These are phyloP conservation scores for Perca flavescens DNA, from an alignment of 2,113 vertebrate species.

Conservation along the genomic window DNA sequence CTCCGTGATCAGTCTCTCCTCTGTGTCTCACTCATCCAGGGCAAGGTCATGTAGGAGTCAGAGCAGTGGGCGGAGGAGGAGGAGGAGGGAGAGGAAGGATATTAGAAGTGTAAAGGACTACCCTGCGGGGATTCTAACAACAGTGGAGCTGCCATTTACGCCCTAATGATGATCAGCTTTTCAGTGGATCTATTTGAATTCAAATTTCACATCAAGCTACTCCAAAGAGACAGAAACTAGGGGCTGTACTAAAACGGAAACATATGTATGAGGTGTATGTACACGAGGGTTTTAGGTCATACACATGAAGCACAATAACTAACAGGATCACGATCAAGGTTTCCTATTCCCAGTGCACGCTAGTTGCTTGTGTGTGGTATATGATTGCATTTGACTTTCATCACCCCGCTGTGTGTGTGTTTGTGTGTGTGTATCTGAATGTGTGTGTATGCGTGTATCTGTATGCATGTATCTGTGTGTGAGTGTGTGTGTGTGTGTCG, in stretches of 20 bases:
- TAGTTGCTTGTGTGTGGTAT: slow-evolving; percentile 55
- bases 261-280: not conserved
- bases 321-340: slow-evolving; percentile 43
- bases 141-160: slow-evolving; percentile 29
- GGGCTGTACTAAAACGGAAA: not conserved
- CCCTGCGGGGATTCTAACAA: slow-evolving; percentile 51
- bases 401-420: slow-evolving; percentile 64
- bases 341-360: slow-evolving; percentile 41
- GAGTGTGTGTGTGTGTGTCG: slow-evolving; percentile 23
- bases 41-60: slow-evolving; percentile 76
- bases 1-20: slow-evolving; percentile 46
- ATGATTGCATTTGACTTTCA: slow-evolving; percentile 82
- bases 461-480: slow-evolving; percentile 35
- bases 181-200: slow-evolving; percentile 51
- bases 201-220: slow-evolving; percentile 41
- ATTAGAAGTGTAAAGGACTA: slow-evolving; percentile 28
- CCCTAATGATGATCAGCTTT: slow-evolving; percentile 36
- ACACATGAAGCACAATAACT: slow-evolving; percentile 29
- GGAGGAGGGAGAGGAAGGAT: slow-evolving; percentile 27
- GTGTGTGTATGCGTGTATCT: slow-evolving; percentile 23
- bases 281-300: slow-evolving; percentile 12
- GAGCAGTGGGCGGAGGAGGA: slow-evolving; percentile 41
- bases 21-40: slow-evolving; percentile 59
- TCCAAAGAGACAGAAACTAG: slow-evolving; percentile 1
- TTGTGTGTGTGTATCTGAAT: slow-evolving; percentile 21